phyloP scores from a whole-genome alignment of 1,140 invertebrate species.

The Hycleus phaleratus region DNA sequence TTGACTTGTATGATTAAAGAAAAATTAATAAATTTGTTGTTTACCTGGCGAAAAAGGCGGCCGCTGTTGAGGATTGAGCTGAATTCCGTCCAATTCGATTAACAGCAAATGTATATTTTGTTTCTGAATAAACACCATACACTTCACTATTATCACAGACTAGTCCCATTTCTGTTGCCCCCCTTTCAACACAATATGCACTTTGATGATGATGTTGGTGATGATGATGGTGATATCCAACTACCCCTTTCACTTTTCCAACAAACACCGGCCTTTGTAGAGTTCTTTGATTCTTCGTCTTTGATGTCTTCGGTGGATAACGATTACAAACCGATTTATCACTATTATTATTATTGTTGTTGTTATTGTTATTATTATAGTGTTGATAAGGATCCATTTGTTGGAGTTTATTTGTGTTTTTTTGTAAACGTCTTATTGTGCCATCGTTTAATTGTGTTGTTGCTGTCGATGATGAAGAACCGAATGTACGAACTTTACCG shows the following conservation, averaged over 20 bases:
- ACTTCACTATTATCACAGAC: conserved; percentile 26
- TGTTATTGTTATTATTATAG: too few relatives aligned
- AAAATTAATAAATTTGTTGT: too few relatives aligned
- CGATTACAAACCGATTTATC: not conserved
- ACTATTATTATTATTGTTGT: too few relatives aligned
- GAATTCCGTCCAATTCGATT: conserved; percentile 36
- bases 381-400: conserved; percentile 2
- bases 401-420: conserved; percentile 13
- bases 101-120: conserved; percentile 40
- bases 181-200: conserved; percentile 18
- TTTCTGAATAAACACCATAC: conserved; percentile 39
- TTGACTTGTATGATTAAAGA: too few relatives aligned
- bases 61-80: conserved; percentile 40
- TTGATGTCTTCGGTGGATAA: conserved; percentile 1
- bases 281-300: conserved; percentile 8
- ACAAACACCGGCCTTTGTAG: conserved; percentile 1
- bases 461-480: conserved; percentile 31
- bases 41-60: conserved; percentile 44
- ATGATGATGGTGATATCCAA: conserved; percentile 12
- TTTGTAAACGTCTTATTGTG: conserved; percentile 17
- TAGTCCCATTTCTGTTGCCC: conserved; percentile 8
- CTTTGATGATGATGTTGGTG: conserved; percentile 5
- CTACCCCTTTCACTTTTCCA: conserved; percentile 20
- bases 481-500: conserved; percentile 22
- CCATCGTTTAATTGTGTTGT: conserved; percentile 21